phyloP scores from a whole-genome alignment of 2,113 vertebrate species.

The Megaleporinus macrocephalus region DNA sequence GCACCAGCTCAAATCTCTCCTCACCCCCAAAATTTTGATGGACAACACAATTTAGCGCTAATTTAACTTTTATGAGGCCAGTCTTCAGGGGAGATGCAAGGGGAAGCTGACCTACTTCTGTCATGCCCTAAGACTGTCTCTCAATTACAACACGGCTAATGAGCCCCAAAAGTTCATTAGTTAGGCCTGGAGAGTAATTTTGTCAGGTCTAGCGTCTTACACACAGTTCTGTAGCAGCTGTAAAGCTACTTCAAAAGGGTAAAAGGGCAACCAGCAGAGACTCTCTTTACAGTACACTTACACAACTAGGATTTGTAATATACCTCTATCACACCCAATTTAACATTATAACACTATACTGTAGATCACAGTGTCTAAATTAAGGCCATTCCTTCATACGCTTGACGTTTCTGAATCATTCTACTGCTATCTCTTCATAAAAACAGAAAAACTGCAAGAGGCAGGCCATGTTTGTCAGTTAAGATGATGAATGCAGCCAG shows the following conservation, averaged over 20 bases:
- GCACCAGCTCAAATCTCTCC: not conserved
- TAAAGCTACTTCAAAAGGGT: not conserved
- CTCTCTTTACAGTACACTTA: not conserved
- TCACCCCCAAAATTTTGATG: not conserved
- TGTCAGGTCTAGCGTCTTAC: not conserved
- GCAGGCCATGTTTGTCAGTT: constrained; percentile 16
- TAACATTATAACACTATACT: too few relatives aligned
- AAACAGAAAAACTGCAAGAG: not conserved
- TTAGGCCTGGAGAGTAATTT: not conserved
- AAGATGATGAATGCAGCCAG: constrained; percentile 5
- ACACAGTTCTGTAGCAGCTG: not conserved
- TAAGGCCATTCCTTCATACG: not conserved
- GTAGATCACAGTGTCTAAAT: too few relatives aligned
- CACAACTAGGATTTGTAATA: too few relatives aligned
- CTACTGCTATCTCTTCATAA: not conserved
- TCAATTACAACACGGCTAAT: constrained; percentile 19
- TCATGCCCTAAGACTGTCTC: constrained; percentile 19
- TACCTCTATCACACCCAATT: too few relatives aligned
- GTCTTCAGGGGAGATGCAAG: constrained; percentile 14
- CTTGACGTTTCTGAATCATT: not conserved
- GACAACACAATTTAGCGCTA: constrained; percentile 27
- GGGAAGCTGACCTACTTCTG: constrained; percentile 22
- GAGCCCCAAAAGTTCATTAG: constrained; percentile 15
- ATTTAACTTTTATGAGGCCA: constrained; percentile 23
- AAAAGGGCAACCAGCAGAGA: not conserved